phyloP scores from a whole-genome alignment of 2,888 invertebrate species.

The Pomacea canaliculata region DNA sequence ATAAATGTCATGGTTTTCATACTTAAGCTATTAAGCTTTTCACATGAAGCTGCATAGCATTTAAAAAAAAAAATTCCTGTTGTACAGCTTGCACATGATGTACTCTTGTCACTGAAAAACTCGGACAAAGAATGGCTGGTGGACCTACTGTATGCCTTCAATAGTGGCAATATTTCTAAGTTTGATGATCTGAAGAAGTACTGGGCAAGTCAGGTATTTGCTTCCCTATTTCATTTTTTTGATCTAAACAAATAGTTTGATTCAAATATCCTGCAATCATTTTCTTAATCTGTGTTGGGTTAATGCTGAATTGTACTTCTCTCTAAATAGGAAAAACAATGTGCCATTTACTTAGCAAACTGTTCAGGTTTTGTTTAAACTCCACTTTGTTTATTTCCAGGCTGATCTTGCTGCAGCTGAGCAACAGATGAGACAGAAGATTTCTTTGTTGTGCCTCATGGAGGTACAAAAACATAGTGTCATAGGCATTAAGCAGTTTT shows the following conservation, averaged over 20 bases:
- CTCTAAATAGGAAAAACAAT: too few relatives aligned
- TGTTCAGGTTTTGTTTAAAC: too few relatives aligned
- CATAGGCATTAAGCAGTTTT: neutral
- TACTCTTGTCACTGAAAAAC: slow-evolving; percentile 85
- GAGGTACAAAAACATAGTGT: slow-evolving; percentile 73
- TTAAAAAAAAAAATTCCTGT: neutral
- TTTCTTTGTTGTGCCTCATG: slow-evolving; percentile 95
- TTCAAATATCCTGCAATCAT: neutral
- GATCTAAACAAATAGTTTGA: too few relatives aligned
- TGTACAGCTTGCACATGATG: slow-evolving; percentile 90
- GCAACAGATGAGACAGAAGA: slow-evolving; percentile 87
- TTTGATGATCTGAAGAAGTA: slow-evolving; percentile 76
- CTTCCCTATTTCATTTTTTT: neutral
- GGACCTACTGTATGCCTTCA: slow-evolving; percentile 78
- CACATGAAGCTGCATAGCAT: too few relatives aligned
- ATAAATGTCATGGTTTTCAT: too few relatives aligned
- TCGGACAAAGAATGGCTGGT: slow-evolving; percentile 85
- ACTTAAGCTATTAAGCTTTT: too few relatives aligned
- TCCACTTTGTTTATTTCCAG: slow-evolving; percentile 69
- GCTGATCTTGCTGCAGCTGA: slow-evolving; percentile 88
- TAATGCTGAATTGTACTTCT: too few relatives aligned
- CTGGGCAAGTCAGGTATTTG: slow-evolving; percentile 80
- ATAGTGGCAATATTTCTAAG: slow-evolving; percentile 76
- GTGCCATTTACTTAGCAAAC: too few relatives aligned
- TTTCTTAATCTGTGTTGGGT: too few relatives aligned